Conservation (phyloP, 2,888 invertebrate genomes). For the Caradrina clavipalpis region DNA sequence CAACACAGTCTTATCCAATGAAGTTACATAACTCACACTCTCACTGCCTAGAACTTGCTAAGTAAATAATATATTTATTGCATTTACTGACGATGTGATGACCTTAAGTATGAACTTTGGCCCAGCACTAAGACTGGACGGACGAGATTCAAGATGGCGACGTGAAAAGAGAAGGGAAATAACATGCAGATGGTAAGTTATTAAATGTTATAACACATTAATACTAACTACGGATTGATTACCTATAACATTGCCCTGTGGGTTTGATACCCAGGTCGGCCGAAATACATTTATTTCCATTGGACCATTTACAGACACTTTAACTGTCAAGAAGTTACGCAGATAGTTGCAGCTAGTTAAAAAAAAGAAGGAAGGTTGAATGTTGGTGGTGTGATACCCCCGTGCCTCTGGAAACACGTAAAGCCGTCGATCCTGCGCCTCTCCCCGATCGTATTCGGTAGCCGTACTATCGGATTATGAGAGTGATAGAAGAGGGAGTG, state of each 20-base stretch:
- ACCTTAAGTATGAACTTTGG: conserved; percentile 54
- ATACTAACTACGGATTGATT: not conserved
- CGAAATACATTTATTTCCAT: too few relatives aligned
- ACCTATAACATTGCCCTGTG: not conserved
- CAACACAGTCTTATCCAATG: conserved; percentile 1
- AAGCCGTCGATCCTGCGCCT: too few relatives aligned
- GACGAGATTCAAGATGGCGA: conserved; percentile 19
- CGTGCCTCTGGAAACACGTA: too few relatives aligned
- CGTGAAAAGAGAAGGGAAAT: conserved; percentile 37
- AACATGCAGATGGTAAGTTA: conserved; percentile 3
- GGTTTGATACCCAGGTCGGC: too few relatives aligned
- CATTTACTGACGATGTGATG: conserved; percentile 35
- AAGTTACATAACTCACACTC: conserved; percentile 31
- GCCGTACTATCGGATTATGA: too few relatives aligned
- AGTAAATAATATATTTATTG: conserved; percentile 34
- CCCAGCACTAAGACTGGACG: conserved; percentile 41
- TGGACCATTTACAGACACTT: too few relatives aligned
- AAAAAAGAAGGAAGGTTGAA: too few relatives aligned
- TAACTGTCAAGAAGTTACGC: too few relatives aligned
- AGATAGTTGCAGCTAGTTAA: too few relatives aligned
- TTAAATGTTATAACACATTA: conserved; percentile 9
- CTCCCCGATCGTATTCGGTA: too few relatives aligned
- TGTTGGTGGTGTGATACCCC: too few relatives aligned
- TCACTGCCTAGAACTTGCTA: conserved; percentile 17
- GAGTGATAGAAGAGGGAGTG: too few relatives aligned